Evolutionary conservation across 30 jellyfish, hydroid and myxozoan genomes (phyloP), one percentile per base, ranked within the genome.

Genomic region (Mastigias papua): DNA sequence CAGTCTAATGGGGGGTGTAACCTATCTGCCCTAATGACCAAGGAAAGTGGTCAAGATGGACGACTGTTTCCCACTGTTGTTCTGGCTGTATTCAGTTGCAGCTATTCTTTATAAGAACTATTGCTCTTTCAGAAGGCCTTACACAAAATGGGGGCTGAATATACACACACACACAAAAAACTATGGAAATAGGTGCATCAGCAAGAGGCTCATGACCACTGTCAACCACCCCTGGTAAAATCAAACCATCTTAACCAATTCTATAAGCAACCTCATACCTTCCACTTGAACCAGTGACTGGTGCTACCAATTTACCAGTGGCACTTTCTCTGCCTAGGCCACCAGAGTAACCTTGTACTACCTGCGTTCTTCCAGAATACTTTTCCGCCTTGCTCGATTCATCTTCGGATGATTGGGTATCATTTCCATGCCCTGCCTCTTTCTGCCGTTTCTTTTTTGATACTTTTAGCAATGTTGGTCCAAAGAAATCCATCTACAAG

Each of bases 401-500:
- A 46, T 90, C 94, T 8, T 90, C 94, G 13, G 97, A 90, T 26
- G 94, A 83, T 64, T 82, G 94, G 20, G 94, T 65, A 5, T 67
- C 95, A 63, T 90, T 82, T 28, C 46, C 88, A 73, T 77, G 49
- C 21, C 13, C 75, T 0, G 85, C 11, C 6, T 42, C 91, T 35
- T 83, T 74, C 89, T 83, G 82, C 37, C 90, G 69, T 33, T 74
- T 81, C 71, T 70, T 78, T 61, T 73, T 78, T 5, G 88, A 54
- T n/a, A 72, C 34, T 57, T 88, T 88, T 23, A 82, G 67, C 70
- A 90, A 76, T 17, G 81, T 42, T 10, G 97, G 57, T 11, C 97
- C 97, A 83, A 90, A 90, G 85, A 90, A 90, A 60, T 90, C 97
- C 66, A 83, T 48, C 97, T 90, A 61, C 0, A 13, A 28, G 10